These are phyloP conservation scores for Bombylius major DNA, from an alignment of 2,888 invertebrate genomes.

Conservation along the genomic window DNA sequence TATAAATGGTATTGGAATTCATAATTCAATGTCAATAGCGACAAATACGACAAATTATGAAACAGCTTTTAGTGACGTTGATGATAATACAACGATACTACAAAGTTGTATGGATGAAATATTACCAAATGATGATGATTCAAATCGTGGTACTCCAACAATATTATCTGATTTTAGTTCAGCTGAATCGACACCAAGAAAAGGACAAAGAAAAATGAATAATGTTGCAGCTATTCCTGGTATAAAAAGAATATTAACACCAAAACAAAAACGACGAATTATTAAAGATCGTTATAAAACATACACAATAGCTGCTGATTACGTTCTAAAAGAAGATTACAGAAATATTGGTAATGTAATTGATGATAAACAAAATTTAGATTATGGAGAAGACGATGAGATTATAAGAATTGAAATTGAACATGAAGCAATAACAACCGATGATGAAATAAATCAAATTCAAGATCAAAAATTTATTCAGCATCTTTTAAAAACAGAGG, in stretches of 20 bases:
- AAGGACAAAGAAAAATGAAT: slow-evolving; percentile 35
- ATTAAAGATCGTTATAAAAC: slow-evolving; percentile 72
- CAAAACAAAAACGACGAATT: slow-evolving; percentile 62
- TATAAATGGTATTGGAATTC: slow-evolving; percentile 21
- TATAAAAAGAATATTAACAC: slow-evolving; percentile 42
- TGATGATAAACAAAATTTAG: slow-evolving; percentile 10
- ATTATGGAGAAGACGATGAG: slow-evolving; percentile 33
- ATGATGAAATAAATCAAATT: neutral
- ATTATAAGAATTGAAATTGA: slow-evolving; percentile 31
- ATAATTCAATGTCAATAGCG: slow-evolving; percentile 19
- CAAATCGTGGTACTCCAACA: slow-evolving; percentile 44
- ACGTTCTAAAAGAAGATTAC: slow-evolving; percentile 32
- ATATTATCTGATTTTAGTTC: slow-evolving; percentile 60
- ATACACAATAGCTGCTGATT: slow-evolving; percentile 60
- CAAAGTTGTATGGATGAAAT: slow-evolving; percentile 41
- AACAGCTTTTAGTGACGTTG: slow-evolving; percentile 46
- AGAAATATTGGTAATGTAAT: neutral
- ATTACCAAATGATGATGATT: slow-evolving; percentile 37
- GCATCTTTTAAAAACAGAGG: neutral
- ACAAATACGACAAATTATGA: slow-evolving; percentile 31
- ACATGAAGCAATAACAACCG: slow-evolving; percentile 6
- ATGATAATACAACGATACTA: slow-evolving; percentile 44
- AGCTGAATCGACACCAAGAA: slow-evolving; percentile 63
- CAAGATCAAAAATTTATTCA: neutral
- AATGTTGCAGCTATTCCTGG: slow-evolving; percentile 8